Conservation (phyloP, 2,797 vertebrate species). For the Enteromius thamalakanensis region DNA sequence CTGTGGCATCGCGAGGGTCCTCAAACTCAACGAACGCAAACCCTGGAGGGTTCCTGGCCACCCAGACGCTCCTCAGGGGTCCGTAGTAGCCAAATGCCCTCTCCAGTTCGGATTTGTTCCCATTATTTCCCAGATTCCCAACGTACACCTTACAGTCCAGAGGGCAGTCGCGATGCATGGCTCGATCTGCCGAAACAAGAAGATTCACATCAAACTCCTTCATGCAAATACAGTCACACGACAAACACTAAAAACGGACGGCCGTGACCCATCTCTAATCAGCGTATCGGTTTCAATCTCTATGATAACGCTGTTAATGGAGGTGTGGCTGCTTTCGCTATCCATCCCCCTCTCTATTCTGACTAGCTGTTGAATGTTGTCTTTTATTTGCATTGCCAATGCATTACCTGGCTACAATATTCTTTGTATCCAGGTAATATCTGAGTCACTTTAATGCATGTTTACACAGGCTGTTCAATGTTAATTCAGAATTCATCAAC, state of each 20-base stretch:
- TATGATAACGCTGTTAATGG: neutral
- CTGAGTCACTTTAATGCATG: neutral
- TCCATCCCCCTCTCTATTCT: neutral
- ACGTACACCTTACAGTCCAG: slow-evolving; percentile 98
- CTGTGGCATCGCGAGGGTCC: slow-evolving; percentile 94
- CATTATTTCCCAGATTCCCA: slow-evolving; percentile 97
- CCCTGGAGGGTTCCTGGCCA: slow-evolving; percentile 95
- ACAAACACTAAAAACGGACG: neutral
- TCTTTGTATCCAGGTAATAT: too few species aligned
- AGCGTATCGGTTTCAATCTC: too few species aligned
- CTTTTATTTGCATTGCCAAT: neutral
- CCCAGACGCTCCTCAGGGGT: slow-evolving; percentile 95
- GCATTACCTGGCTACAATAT: neutral
- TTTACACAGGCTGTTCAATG: neutral
- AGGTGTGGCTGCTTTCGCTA: neutral
- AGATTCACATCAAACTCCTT: neutral
- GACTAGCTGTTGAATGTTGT: rapidly evolving
- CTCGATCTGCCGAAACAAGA: slow-evolving; percentile 61
- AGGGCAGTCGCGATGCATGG: slow-evolving; percentile 92
- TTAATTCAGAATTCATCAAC: neutral
- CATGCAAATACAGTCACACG: too few species aligned
- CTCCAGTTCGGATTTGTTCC: slow-evolving; percentile 96
- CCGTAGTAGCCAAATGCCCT: slow-evolving; percentile 95
- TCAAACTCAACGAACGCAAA: slow-evolving; percentile 98
- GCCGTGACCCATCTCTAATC: neutral